Base-by-base conservation (phyloP, 2,113 vertebrate genomes). In the Prochilodus magdalenae region DNA sequence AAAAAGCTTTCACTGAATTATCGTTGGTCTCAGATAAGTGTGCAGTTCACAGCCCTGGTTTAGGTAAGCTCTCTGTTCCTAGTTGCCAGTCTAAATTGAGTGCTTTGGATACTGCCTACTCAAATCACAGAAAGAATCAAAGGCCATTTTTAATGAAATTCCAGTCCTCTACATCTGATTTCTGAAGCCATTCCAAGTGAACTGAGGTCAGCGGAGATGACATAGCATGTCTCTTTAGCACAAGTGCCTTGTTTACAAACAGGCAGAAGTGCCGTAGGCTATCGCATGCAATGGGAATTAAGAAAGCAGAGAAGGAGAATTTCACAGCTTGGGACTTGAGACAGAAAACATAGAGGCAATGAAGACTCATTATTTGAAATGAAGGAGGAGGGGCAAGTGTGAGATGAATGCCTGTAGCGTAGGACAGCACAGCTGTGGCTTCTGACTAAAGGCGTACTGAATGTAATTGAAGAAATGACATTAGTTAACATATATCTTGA, bases 211-310 rank as follows among this genome's bases (percentile, higher is more conserved):
- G 63, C 29, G 11, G 47, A 33, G 14, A 67, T 11, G 13, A 44
- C 27, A n/a, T 53, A 44, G 8, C 12, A 1, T 26, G 55, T n/a
- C 16, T 29, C 26, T 75, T 78, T 16, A 55, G 47, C 4, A 53
- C 10, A 44, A 36, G 49, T 51, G 59, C 79, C 55, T 73, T 36
- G 22, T 80, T 30, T 65, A 73, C 51, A 80, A 80, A 80, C 66
- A 53, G 26, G 30, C 44, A 51, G 16, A 18, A 36, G 62, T n/a
- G 29, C 66, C 4, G 4, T 40, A 70, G 51, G 51, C n/a, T 79
- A 65, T 57, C 12, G 65, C 10, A 20, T 36, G 76, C 76, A 57
- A 36, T 18, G 53, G 22, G 49, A 57, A 26, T 29, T 77, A 24
- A 44, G 24, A 27, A 13, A 44, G 36, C 33, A 44, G 57, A 60